Percentiles rank a stretch among this genome's conserved stretches.
phyloP scores from a whole-genome alignment of 2,113 vertebrate genomes.

The Pseudorasbora parva region DNA sequence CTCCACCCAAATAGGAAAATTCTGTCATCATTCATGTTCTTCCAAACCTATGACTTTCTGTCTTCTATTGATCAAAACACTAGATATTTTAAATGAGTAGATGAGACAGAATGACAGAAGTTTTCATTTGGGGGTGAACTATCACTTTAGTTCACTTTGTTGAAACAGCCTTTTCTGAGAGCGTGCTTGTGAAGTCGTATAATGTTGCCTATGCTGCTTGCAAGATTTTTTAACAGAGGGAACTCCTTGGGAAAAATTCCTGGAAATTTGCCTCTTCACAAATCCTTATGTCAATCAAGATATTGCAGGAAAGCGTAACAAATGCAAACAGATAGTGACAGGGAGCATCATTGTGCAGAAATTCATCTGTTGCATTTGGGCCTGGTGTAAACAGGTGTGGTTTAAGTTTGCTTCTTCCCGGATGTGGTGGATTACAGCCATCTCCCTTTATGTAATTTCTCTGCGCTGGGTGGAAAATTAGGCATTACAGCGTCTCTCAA shows the following conservation, averaged over 20 bases:
- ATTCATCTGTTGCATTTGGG: slow-evolving; percentile 41
- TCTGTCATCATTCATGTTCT: neutral
- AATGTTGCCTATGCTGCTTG: neutral
- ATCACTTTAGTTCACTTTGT: neutral
- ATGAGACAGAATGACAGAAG: neutral
- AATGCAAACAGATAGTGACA: slow-evolving; percentile 31
- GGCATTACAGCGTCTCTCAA: slow-evolving; percentile 65
- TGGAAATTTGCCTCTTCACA: slow-evolving; percentile 28
- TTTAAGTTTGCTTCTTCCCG: slow-evolving; percentile 43
- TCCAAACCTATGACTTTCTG: neutral
- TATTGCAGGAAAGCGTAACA: neutral
- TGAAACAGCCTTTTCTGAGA: neutral
- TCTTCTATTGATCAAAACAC: neutral
- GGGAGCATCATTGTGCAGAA: slow-evolving; percentile 23
- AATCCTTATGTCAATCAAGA: slow-evolving; percentile 17
- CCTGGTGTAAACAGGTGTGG: slow-evolving; percentile 53
- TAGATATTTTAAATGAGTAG: neutral
- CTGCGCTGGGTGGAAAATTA: slow-evolving; percentile 67
- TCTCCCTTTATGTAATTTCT: slow-evolving; percentile 66
- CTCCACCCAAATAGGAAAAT: neutral
- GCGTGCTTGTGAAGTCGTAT: neutral
- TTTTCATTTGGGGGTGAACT: neutral
- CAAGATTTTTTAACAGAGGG: neutral
- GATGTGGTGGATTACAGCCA: slow-evolving; percentile 60
- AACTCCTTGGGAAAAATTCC: neutral